These are phyloP conservation scores for Sandelia bainsii DNA, from an alignment of 2,797 vertebrate species.

Conservation along the genomic window DNA sequence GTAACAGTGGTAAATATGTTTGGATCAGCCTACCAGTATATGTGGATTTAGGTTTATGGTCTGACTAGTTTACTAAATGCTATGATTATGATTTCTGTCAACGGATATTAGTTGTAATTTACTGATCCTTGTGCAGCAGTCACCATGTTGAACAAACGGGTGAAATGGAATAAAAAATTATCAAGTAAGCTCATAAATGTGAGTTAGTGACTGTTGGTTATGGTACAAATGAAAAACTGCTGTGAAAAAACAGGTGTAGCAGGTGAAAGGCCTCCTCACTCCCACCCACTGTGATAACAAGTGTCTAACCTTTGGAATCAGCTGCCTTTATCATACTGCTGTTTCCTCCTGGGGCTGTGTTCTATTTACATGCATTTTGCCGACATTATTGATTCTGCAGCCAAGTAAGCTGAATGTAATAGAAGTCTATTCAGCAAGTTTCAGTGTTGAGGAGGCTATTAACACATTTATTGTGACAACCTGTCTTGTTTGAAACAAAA, in stretches of 20 bases:
- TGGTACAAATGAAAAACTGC: not conserved
- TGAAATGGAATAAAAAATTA: not conserved
- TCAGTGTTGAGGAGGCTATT: not conserved
- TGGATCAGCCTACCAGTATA: not conserved
- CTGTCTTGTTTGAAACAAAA: no score
- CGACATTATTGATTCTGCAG: not conserved
- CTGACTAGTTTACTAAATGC: not conserved
- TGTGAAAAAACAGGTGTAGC: conserved; percentile 12
- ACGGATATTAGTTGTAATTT: not conserved
- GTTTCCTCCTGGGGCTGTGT: not conserved
- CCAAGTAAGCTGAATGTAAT: no score
- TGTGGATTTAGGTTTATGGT: not conserved
- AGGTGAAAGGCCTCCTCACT: conserved; percentile 5
- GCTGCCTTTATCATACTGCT: conserved; percentile 17
- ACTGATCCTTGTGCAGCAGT: not conserved
- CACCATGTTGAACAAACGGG: not conserved
- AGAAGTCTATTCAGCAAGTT: not conserved
- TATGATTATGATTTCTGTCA: not conserved
- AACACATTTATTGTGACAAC: not conserved
- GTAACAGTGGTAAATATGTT: not conserved
- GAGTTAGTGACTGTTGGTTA: not conserved
- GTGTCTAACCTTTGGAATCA: conserved; percentile 60
- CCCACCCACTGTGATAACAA: conserved; percentile 46
- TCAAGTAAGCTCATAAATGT: not conserved
- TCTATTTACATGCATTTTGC: not conserved